These are phyloP conservation scores for Podarcis siculus DNA, from an alignment of 2,797 vertebrate genomes.

Conservation along the genomic window DNA sequence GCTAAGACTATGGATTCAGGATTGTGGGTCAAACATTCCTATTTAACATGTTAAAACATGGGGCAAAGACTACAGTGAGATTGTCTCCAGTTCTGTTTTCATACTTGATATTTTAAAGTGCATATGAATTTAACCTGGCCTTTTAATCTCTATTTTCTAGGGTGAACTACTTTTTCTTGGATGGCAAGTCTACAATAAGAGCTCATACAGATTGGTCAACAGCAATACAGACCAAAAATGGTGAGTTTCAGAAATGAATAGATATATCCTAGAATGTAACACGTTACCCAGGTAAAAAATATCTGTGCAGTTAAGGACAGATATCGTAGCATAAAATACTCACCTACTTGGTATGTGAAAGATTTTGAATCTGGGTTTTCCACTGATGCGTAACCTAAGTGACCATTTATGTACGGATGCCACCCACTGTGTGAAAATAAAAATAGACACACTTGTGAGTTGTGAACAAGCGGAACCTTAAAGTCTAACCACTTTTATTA, in stretches of 20 bases:
- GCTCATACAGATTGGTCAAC: conserved; percentile 25
- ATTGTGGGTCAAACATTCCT: background rate
- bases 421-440: background rate
- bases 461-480: no score
- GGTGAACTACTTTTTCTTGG: conserved; percentile 13
- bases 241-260: background rate
- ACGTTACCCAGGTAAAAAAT: background rate
- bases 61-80: background rate
- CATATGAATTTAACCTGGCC: background rate
- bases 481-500: no score
- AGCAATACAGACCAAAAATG: conserved; percentile 37
- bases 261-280: background rate
- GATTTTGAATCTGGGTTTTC: background rate
- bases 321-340: background rate
- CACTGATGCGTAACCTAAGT: background rate
- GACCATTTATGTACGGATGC: background rate
- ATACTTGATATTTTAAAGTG: background rate
- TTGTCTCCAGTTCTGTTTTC: background rate
- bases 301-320: background rate
- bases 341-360: background rate
- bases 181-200: background rate
- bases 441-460: background rate
- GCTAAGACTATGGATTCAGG: background rate
- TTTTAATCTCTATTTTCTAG: background rate
- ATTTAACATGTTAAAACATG: background rate